Evolutionary conservation across 2,797 vertebrate genomes (phyloP).

Genomic region (Myoxocephalus aenaeus): DNA sequence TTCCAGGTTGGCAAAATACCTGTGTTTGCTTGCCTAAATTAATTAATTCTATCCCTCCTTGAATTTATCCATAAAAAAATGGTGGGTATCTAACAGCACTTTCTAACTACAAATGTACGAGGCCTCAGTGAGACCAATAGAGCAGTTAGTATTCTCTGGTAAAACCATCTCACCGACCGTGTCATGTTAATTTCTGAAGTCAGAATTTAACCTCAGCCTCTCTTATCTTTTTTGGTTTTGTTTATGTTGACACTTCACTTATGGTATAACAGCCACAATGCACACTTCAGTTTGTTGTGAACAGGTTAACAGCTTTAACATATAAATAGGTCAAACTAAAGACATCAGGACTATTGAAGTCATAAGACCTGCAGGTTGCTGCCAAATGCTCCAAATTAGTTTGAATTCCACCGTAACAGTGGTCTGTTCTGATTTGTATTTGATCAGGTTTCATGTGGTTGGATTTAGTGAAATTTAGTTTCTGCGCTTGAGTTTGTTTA

Average conservation of each 20-base stretch:
- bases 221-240: neutral
- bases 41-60: neutral
- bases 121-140: neutral
- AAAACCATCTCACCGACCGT: neutral
- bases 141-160: neutral
- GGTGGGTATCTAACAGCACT: neutral
- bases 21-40: neutral
- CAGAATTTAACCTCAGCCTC: neutral
- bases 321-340: constrained; percentile 28
- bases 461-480: constrained; percentile 25
- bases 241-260: neutral
- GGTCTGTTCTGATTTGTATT: constrained; percentile 29
- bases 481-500: neutral
- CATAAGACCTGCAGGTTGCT: constrained; percentile 45
- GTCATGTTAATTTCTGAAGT: neutral
- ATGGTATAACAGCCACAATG: neutral
- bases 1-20: neutral
- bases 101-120: neutral
- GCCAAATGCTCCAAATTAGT: constrained; percentile 37
- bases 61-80: neutral
- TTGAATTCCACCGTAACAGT: constrained; percentile 27
- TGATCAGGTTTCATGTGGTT: constrained; percentile 45
- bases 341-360: constrained; percentile 26
- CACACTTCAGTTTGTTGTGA: constrained; percentile 5
- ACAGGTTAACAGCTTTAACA: constrained; percentile 8